Percentiles rank a stretch among this genome's conserved stretches.
Conservation (phyloP, 2,888 invertebrate species). For the Conchocele bisecta region DNA sequence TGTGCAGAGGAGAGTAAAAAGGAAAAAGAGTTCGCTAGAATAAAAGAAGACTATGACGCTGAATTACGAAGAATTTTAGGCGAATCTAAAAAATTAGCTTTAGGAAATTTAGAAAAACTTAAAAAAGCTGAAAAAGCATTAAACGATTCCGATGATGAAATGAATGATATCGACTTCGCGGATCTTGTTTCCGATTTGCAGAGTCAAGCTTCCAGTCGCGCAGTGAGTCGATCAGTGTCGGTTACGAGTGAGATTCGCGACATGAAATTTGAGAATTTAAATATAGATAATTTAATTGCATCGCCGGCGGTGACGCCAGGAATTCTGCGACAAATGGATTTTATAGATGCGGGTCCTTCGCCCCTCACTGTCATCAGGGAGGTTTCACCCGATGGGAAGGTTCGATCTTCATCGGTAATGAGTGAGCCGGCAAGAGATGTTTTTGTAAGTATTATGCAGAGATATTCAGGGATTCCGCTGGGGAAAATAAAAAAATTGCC, state of each 20-base stretch:
- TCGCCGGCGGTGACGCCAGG: conserved; percentile 64
- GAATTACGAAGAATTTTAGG: conserved; percentile 71
- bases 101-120: conserved; percentile 74
- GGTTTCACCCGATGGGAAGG: conserved; percentile 14
- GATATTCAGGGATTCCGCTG: no score
- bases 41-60: conserved; percentile 71
- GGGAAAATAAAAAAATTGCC: no score
- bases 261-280: conserved; percentile 59
- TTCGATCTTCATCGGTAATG: conserved; percentile 50
- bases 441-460: conserved; percentile 54
- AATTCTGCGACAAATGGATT: not conserved
- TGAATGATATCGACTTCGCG: conserved; percentile 52
- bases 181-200: conserved; percentile 53
- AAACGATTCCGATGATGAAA: conserved; percentile 70
- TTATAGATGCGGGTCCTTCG: conserved; percentile 15
- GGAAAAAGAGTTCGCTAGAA: conserved; percentile 65
- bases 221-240: conserved; percentile 62
- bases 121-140: conserved; percentile 73
- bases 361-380: conserved; percentile 38
- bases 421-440: conserved; percentile 56
- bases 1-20: conserved; percentile 66
- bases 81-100: conserved; percentile 73
- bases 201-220: conserved; percentile 59
- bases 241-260: conserved; percentile 58
- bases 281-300: conserved; percentile 63